These are phyloP conservation scores for Mimumesa dahlbomi DNA, from an alignment of 2,888 invertebrate species.

Conservation along the genomic window DNA sequence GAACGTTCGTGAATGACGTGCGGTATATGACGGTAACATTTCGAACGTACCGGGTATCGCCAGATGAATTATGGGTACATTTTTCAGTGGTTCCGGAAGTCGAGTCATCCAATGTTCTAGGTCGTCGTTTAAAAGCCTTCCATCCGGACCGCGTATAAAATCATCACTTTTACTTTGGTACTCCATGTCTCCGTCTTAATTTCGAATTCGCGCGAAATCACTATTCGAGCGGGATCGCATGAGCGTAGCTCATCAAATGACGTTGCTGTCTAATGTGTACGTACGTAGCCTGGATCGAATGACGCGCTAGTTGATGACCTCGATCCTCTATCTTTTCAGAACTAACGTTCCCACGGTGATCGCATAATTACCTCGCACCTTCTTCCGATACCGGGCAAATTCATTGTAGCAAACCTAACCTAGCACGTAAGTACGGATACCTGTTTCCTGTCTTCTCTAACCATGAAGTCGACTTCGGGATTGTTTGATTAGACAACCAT, in stretches of 20 bases:
- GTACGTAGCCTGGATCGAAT: slow-evolving; percentile 19
- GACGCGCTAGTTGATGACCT: slow-evolving; percentile 25
- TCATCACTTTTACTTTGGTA: slow-evolving; percentile 1
- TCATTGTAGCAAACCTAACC: slow-evolving; percentile 25
- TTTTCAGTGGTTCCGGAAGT: slow-evolving; percentile 83
- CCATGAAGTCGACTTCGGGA: not conserved
- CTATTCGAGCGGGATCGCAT: no score
- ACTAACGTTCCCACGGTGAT: slow-evolving; percentile 49
- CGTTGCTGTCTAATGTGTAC: no score
- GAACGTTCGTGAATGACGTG: no score
- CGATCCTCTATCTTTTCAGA: slow-evolving; percentile 40
- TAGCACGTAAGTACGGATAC: slow-evolving; percentile 22
- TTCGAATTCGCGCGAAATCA: no score
- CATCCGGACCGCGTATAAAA: not conserved
- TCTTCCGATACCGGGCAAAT: slow-evolving; percentile 27
- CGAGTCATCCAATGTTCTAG: slow-evolving; percentile 88
- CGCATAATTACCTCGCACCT: slow-evolving; percentile 37
- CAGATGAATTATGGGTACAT: slow-evolving; percentile 85
- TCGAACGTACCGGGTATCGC: slow-evolving; percentile 89
- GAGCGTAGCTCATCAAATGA: not conserved
- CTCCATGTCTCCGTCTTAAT: no score
- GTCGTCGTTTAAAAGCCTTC: slow-evolving; percentile 70
- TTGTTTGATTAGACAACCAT: no score
- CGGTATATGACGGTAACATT: no score
- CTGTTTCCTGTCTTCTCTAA: slow-evolving; percentile 22